A percentile compares a stretch with the other conserved stretches of the same genome.
phyloP scores from a whole-genome alignment of 2,113 vertebrate species.

The Aphyosemion australe region DNA sequence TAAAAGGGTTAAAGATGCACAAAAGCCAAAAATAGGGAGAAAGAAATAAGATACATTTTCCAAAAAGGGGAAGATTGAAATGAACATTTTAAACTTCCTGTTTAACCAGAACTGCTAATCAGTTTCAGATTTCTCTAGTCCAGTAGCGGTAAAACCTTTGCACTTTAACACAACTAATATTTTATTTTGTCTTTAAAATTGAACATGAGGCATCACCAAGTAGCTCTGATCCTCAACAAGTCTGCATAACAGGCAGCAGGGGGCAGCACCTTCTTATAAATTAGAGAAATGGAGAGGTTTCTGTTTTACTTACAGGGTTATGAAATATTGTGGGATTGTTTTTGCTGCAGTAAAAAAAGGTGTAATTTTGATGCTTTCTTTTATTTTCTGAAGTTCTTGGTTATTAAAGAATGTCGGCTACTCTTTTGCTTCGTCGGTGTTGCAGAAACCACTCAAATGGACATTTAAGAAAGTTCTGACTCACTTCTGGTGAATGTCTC shows the following conservation, averaged over 20 bases:
- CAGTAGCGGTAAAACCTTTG: not conserved
- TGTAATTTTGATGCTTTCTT: not conserved
- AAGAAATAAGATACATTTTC: not conserved
- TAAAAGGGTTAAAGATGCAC: not conserved
- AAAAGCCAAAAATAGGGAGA: not conserved
- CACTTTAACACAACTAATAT: not conserved
- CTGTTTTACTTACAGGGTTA: not conserved
- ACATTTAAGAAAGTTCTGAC: conserved; percentile 19
- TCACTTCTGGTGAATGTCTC: not conserved
- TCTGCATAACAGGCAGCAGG: conserved; percentile 60
- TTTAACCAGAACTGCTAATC: not conserved
- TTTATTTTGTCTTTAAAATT: not conserved
- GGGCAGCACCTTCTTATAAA: conserved; percentile 68
- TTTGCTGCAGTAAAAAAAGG: not conserved
- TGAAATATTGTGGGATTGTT: not conserved
- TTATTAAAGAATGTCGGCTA: not conserved
- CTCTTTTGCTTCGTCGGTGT: not conserved
- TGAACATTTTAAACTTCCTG: not conserved
- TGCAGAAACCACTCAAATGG: conserved; percentile 7
- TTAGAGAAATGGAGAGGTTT: not conserved
- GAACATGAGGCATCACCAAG: not conserved
- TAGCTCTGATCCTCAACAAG: not conserved
- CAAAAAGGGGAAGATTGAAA: not conserved
- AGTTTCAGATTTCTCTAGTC: not conserved
- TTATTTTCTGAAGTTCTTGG: not conserved